A percentile compares a stretch with the other conserved stretches of the same genome.
phyloP scores from a whole-genome alignment of 2,888 invertebrate genomes.

The Rhamphomyia laevipes region DNA sequence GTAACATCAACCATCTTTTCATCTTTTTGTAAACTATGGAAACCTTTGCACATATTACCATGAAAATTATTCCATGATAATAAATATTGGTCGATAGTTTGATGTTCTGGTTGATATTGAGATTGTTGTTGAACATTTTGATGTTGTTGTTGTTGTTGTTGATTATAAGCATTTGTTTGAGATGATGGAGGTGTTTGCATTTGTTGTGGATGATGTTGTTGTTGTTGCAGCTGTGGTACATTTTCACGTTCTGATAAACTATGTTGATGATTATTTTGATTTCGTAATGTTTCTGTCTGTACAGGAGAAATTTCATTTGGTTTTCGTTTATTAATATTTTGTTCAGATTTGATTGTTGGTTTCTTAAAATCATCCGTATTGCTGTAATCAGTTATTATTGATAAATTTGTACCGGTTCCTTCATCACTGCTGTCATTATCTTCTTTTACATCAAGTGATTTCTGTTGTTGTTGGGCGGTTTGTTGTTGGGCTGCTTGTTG shows the following conservation, averaged over 20 bases:
- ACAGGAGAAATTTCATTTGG: not conserved
- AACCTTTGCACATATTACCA: slow-evolving; percentile 59
- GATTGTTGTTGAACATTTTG: slow-evolving; percentile 13
- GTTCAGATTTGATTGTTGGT: not conserved
- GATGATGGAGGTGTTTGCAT: slow-evolving; percentile 25
- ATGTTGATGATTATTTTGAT: not conserved
- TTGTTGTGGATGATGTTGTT: slow-evolving; percentile 20
- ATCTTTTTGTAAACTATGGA: slow-evolving; percentile 57
- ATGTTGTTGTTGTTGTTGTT: slow-evolving; percentile 16
- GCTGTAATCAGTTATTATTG: not conserved
- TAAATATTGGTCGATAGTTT: slow-evolving; percentile 45
- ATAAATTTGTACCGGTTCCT: not conserved
- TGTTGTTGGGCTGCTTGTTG: slow-evolving; percentile 11
- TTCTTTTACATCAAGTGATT: not conserved
- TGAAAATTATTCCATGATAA: slow-evolving; percentile 65
- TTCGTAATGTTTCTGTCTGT: not conserved
- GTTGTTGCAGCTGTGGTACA: slow-evolving; percentile 17
- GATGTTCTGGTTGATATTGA: slow-evolving; percentile 29
- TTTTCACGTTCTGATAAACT: slow-evolving; percentile 3
- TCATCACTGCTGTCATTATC: not conserved
- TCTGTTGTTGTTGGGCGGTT: slow-evolving; percentile 1
- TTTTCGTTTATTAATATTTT: not conserved
- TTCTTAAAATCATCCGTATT: not conserved
- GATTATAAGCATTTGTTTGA: slow-evolving; percentile 13
- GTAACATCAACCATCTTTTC: slow-evolving; percentile 62